Evolutionary conservation across 2,888 invertebrate genomes (phyloP), one percentile per base, ranked within the genome.

Genomic region (Aquatica leii): DNA sequence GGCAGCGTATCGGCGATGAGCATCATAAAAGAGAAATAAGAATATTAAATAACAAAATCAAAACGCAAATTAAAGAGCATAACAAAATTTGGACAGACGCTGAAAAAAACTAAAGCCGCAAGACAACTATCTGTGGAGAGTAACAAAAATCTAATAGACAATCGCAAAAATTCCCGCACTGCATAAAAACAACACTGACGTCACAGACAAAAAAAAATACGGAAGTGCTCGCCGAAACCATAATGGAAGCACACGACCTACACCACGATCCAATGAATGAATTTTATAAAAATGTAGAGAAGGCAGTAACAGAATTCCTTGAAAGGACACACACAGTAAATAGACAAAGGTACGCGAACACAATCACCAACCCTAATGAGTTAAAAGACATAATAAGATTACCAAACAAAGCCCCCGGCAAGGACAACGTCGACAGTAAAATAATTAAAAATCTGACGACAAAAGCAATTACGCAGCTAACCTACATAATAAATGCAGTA

Each of bases 391-490:
- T 46, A 2, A 46, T 46, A 1, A 46, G 18, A 18, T 18, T 46
- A 46, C 46, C 46, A 14, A 46, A 46, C 17, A 46, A 46, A 17
- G 18, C 46, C 17, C 46, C 46, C 1, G 17, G 46, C 11, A 17
- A 17, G 5, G 18, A 46, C 18, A 18, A 18, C 8, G 18, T 18
- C 11, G 18, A 17, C 17, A 46, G 18, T n/a, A 14, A 46, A 46
- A 18, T 46, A 9, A 11, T 46, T 3, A 46, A 46, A 17, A 18
- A 18, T 20, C 17, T 46, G 5, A 46, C 18, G 17, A 20, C 11
- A 46, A 46, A 46, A 46, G 9, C 46, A 5, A 20, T 46, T 46
- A 11, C 20, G 11, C 46, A 46, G n/a, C 20, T 46, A 3, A 46
- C 46, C 2, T 46, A 46, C 20, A 6, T 46, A 11, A 17, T 15